Evolutionary conservation across 2,113 vertebrate genomes (phyloP), one percentile per base, ranked within the genome.

Genomic region (Toxotes jaculatrix): DNA sequence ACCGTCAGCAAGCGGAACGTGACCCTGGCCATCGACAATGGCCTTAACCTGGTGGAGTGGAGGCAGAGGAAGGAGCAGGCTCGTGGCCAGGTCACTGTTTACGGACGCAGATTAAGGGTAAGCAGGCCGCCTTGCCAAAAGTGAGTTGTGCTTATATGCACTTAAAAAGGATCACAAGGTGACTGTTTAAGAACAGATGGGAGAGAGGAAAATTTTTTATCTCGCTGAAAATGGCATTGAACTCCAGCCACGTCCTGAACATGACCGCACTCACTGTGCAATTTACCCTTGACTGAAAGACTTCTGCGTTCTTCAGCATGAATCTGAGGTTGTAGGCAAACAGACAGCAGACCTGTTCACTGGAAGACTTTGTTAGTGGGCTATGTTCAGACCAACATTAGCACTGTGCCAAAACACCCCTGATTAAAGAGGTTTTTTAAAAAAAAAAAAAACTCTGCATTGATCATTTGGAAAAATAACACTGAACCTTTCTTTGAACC

Each of bases 1-100:
- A 98, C 98, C 0, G 97, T 99, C 85, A 97, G 98, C 90, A 98
- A 96, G 91, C 96, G 98, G 89, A 99, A 99, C 0, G 97, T 99
- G 67, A 99, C 97, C 0, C 92, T 99, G 86, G 98, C 98, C 82
- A 98, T 98, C 0, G 98, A 99, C 93, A 99, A 99, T 0, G 98
- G 98, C 43, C 97, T 99, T 51, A 99, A 99, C 86, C 94, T 99
- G 27, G 98, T 99, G 86, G 98, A 99, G 91, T 99, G 98, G 98
- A 94, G 98, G 27, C 98, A 99, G 87, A 96, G 98, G 76, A 99
- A 98, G 93, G 98, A 99, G 88, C 97, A 99, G 91, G 96, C 97
- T 0, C 96, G 98, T 1, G 97, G 98, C 7, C 98, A 99, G 93
- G 94, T 99, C 94, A 99, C 98, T 0, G 97, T 99, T 75, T 99